Evolutionary conservation across 1,140 invertebrate species (phyloP).

Genomic region (Lerema accius): DNA sequence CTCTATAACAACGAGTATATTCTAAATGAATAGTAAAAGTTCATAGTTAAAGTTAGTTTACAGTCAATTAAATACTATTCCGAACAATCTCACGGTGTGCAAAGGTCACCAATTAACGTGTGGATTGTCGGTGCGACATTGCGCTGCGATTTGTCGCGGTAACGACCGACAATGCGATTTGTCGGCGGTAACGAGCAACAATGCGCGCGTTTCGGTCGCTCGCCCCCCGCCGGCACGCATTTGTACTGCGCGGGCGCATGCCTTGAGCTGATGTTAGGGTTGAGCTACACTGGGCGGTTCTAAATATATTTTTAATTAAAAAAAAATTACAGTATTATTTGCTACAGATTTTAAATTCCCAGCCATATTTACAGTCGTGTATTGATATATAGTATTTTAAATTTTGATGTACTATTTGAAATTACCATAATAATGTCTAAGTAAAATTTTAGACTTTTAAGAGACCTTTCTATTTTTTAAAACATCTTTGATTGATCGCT

Average conservation of each 20-base stretch:
- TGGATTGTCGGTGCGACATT: conserved; percentile 7
- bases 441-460: too few relatives aligned
- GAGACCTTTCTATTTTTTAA: too few relatives aligned
- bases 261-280: conserved; percentile 16
- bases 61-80: not conserved
- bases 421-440: too few relatives aligned
- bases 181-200: conserved; percentile 70
- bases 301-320: not conserved
- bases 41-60: too few relatives aligned
- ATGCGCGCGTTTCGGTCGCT: conserved; percentile 66
- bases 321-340: too few relatives aligned
- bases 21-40: too few relatives aligned
- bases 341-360: too few relatives aligned
- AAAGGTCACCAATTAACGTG: conserved; percentile 30
- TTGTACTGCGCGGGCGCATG: conserved; percentile 51
- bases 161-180: conserved; percentile 51
- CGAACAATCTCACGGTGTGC: conserved; percentile 12
- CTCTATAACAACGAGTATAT: too few relatives aligned
- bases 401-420: too few relatives aligned
- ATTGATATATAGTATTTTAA: too few relatives aligned
- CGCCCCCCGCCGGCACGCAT: conserved; percentile 65
- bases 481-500: too few relatives aligned
- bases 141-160: conserved; percentile 29
- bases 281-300: conserved; percentile 38
- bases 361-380: too few relatives aligned